Evolutionary conservation across 37 sponge, comb jelly and placozoan genomes (phyloP).

Genomic region (Dysidea cf. avara): DNA sequence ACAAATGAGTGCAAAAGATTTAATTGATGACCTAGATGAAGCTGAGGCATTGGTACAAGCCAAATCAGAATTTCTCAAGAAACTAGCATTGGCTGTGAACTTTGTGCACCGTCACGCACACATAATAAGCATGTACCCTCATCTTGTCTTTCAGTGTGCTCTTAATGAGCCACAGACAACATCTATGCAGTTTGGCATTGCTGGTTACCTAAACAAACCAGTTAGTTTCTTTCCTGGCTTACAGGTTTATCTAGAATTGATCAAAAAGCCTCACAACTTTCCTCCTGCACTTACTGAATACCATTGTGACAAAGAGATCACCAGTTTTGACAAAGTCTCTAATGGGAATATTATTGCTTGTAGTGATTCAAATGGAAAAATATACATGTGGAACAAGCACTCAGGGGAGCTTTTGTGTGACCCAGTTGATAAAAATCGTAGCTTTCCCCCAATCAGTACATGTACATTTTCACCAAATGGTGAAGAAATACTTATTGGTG

Average conservation of each 20-base stretch:
- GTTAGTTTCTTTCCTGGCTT: not conserved
- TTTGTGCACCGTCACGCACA: constrained; percentile 27
- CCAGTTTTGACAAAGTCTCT: not conserved
- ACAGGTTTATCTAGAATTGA: constrained; percentile 7
- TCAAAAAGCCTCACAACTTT: not conserved
- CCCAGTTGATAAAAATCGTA: no score
- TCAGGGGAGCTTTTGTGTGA: constrained; percentile 8
- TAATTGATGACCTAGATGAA: constrained; percentile 18
- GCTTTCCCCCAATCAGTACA: not conserved
- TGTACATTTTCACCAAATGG: constrained; percentile 27
- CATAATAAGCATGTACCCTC: not conserved
- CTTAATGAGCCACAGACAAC: constrained; percentile 13
- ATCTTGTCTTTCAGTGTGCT: constrained; percentile 31
- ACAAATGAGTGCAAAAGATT: not conserved
- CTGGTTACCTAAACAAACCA: constrained; percentile 4
- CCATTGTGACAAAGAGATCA: not conserved
- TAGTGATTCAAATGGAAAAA: constrained; percentile 10
- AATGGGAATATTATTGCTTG: constrained; percentile 3
- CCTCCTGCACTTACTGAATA: not conserved
- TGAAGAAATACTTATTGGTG: constrained; percentile 11
- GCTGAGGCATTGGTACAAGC: not conserved
- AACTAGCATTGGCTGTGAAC: not conserved
- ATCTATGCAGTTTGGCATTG: not conserved
- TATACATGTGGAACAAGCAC: constrained; percentile 20
- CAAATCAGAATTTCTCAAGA: not conserved